A percentile compares a stretch with the other conserved stretches of the same genome.
Evolutionary conservation across 2,113 vertebrate genomes (phyloP).

Genomic region (Prochilodus magdalenae): DNA sequence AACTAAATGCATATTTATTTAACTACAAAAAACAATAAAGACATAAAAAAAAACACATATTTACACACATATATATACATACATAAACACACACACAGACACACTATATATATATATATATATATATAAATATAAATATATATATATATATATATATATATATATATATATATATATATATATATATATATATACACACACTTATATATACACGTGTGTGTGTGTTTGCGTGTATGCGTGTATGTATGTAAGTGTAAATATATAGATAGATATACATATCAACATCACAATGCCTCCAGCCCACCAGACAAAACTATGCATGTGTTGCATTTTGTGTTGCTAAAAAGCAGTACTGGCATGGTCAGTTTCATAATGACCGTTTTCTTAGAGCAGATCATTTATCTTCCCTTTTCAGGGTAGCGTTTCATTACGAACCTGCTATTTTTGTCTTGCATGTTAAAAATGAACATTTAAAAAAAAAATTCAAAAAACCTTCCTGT

Average conservation of each 20-base stretch:
- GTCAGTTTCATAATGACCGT: neutral
- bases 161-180: too few relatives aligned
- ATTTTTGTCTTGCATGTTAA: slow-evolving; percentile 58
- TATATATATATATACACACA: too few relatives aligned
- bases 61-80: too few relatives aligned
- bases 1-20: neutral
- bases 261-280: too few relatives aligned
- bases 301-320: neutral
- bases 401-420: neutral
- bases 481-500: slow-evolving; percentile 69
- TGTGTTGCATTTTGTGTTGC: too few relatives aligned
- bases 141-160: too few relatives aligned
- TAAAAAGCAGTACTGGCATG: neutral
- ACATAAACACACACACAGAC: too few relatives aligned
- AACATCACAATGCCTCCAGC: neutral
- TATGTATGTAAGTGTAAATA: too few relatives aligned
- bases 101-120: too few relatives aligned
- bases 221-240: too few relatives aligned
- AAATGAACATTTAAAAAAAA: slow-evolving; percentile 53
- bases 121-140: too few relatives aligned
- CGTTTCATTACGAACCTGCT: slow-evolving; percentile 10
- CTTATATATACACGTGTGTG: too few relatives aligned
- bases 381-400: neutral
- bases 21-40: neutral
- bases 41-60: neutral